Percentiles rank a stretch among this genome's conserved stretches.
Conservation (phyloP, 2,113 vertebrate genomes). For the Poeciliopsis retropinna region DNA sequence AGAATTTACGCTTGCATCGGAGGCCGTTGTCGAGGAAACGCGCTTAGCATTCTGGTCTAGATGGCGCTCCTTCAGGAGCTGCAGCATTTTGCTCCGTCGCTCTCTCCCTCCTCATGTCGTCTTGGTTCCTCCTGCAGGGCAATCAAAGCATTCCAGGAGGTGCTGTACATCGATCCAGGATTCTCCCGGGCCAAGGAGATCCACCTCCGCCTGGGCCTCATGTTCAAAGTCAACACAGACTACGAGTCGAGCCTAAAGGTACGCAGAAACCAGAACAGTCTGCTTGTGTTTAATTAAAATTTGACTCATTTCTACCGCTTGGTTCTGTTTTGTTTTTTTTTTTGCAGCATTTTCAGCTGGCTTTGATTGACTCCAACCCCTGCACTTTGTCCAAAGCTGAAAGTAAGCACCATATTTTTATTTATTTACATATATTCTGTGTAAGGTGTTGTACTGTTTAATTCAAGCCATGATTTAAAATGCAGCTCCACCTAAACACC, state of each 20-base stretch:
- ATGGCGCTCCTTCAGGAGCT: too few relatives aligned
- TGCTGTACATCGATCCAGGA: constrained; percentile 99
- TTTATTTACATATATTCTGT: too few relatives aligned
- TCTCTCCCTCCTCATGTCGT: not conserved
- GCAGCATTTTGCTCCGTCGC: too few relatives aligned
- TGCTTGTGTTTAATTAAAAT: too few relatives aligned
- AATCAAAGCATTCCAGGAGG: constrained; percentile 99
- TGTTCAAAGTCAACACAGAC: constrained; percentile 99
- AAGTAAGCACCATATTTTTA: constrained; percentile 85
- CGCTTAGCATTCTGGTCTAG: too few relatives aligned
- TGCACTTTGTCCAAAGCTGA: constrained; percentile 99
- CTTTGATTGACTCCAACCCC: constrained; percentile 99
- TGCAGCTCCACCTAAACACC: constrained; percentile 44
- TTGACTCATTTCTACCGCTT: not conserved
- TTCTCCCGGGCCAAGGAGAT: constrained; percentile 99
- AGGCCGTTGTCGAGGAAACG: too few relatives aligned
- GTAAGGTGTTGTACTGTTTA: not conserved
- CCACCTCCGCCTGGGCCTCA: constrained; percentile 98
- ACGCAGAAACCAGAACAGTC: not conserved
- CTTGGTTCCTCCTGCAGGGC: constrained; percentile 82
- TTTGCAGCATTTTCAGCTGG: constrained; percentile 98
- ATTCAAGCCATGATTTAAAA: constrained; percentile 44
- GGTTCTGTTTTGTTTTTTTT: not conserved
- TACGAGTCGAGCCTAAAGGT: constrained; percentile 99
- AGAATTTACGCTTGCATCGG: too few relatives aligned